Conservation (phyloP, 2,113 vertebrate genomes). For the Crotalus viridis region DNA sequence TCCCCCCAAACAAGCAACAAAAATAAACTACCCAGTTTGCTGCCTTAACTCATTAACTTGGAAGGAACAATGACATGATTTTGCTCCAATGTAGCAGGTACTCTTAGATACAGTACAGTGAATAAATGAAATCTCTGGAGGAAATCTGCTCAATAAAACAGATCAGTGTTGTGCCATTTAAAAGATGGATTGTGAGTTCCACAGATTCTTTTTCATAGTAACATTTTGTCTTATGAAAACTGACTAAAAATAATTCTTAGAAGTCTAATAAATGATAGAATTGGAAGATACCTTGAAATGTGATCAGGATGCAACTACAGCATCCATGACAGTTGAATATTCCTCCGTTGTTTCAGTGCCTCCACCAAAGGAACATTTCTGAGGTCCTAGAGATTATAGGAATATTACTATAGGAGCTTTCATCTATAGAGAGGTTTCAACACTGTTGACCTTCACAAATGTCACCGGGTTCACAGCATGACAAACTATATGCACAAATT, state of each 20-base stretch:
- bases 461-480: background rate
- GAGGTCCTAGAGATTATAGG: background rate
- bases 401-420: background rate
- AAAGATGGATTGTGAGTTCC: constrained; percentile 30
- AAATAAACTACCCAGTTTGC: constrained; percentile 27
- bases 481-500: background rate
- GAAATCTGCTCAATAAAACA: constrained; percentile 36
- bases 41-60: constrained; percentile 46
- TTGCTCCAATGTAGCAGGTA: constrained; percentile 39
- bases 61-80: constrained; percentile 42
- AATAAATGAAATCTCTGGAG: constrained; percentile 26
- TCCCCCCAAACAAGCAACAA: background rate
- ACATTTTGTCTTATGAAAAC: constrained; percentile 28
- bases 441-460: background rate
- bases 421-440: background rate
- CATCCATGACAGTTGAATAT: background rate
- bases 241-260: background rate
- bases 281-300: background rate
- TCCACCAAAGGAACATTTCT: background rate
- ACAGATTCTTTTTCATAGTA: background rate
- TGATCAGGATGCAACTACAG: background rate
- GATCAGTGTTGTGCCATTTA: constrained; percentile 31
- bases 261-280: background rate
- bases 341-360: background rate
- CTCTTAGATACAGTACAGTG: constrained; percentile 27